Evolutionary conservation across 2,888 invertebrate genomes (phyloP).

Genomic region (Halictus ligatus): DNA sequence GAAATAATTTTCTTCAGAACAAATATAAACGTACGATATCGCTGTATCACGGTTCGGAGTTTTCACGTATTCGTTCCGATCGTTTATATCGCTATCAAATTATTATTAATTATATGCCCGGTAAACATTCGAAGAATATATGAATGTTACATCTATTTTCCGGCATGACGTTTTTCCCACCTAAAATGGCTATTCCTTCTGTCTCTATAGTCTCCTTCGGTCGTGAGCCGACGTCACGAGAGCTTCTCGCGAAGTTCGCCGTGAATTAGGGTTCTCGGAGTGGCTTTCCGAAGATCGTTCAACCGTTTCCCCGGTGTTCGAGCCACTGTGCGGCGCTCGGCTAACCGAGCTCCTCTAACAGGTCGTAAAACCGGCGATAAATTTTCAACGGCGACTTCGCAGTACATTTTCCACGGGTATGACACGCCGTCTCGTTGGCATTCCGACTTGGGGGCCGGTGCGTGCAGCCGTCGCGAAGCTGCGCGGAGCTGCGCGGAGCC

Average conservation of each 20-base stretch:
- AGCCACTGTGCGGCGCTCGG: not conserved
- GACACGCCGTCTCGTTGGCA: not conserved
- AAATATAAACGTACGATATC: no score
- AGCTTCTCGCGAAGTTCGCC: not conserved
- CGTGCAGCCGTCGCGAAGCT: not conserved
- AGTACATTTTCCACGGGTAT: constrained; percentile 3
- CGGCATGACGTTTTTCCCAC: no score
- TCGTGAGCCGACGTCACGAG: no score
- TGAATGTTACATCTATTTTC: no score
- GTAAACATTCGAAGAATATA: no score
- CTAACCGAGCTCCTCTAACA: constrained; percentile 36
- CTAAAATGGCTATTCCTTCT: no score
- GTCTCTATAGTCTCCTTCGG: no score
- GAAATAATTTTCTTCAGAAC: no score
- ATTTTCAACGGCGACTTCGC: not conserved
- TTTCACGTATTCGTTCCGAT: no score
- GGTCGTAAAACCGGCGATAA: not conserved
- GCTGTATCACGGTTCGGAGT: no score
- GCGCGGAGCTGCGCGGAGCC: not conserved
- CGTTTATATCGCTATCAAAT: no score
- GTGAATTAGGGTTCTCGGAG: not conserved
- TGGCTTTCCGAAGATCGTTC: not conserved
- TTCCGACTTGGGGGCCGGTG: not conserved
- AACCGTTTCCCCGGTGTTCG: not conserved
- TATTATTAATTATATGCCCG: no score